Evolutionary conservation across 2,797 vertebrate species (phyloP), one percentile per base, ranked within the genome.

Genomic region (Tapera naevia): DNA sequence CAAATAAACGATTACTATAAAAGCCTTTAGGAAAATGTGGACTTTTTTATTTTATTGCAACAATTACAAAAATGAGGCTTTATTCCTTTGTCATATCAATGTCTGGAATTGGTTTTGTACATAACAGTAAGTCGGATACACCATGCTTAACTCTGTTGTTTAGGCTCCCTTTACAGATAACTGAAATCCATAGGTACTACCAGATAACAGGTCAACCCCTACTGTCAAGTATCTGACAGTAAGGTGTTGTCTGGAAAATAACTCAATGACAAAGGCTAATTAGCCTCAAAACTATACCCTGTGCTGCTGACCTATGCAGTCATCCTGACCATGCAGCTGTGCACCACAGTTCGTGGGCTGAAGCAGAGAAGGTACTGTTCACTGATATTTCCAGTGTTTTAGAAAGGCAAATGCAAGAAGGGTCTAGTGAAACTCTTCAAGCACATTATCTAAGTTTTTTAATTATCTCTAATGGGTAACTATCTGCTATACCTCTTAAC

Each of bases 271-370:
- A 84, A 90, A 82, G 60, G 86, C 66, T 53, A 62, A 70, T 76
- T 82, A 84, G 17, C 14, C n/a, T 70, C 56, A 33, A 61, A 73
- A 53, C 16, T 8, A 17, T 3, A 79, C 24, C 51, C 43, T 41
- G 30, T 0, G 0, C 9, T 1, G 1, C 17, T 39, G 56, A 33
- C 67, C 43, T 51, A 2, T 13, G 32, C 0, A 0, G 32, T 37
- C 41, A 46, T n/a, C 1, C 7, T 61, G 65, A 41, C 24, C 71
- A 21, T 5, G 32, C 48, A 51, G 73, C 54, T 79, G 27, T 10
- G 53, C 37, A 10, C 35, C 39, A 22, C 1, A 0, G 8, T 30
- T 56, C 24, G 17, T 0, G 4, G 37, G 6, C 6, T n/a, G 24
- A 41, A 39, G 46, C 51, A 22, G 7, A 13, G 24, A 88, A 11